Percentiles rank a stretch among this genome's conserved stretches.
These are phyloP conservation scores for Mus spretus DNA, from an alignment of 2,797 vertebrate species.

Conservation along the genomic window DNA sequence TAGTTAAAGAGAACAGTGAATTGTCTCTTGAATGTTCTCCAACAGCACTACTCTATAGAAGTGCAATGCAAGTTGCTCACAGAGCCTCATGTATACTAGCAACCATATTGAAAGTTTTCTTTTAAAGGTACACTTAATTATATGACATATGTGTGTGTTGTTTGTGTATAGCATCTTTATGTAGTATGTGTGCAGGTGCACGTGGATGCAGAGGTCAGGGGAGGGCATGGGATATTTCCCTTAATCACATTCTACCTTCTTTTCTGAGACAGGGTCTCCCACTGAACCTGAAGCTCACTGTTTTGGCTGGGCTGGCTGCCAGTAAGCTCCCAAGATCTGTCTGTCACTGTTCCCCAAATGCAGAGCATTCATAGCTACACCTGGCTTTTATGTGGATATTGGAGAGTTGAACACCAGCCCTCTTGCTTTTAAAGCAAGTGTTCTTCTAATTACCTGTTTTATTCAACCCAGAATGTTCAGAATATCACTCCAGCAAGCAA, in stretches of 20 bases:
- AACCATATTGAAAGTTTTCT: not conserved
- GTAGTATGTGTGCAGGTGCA: not conserved
- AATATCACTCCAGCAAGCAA: constrained; percentile 3
- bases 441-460: not conserved
- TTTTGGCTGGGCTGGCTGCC: not conserved
- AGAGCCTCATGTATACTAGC: not conserved
- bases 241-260: not conserved
- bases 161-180: not conserved
- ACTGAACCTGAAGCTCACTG: not conserved
- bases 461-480: constrained; percentile 12
- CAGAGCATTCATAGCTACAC: not conserved
- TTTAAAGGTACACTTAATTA: not conserved
- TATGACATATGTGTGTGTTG: not conserved
- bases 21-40: constrained; percentile 3
- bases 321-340: not conserved
- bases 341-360: not conserved
- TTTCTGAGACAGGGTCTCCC: not conserved
- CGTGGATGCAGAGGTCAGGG: not conserved
- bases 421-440: not conserved
- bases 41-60: not conserved
- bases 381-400: not conserved
- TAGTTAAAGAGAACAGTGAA: not conserved
- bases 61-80: not conserved
- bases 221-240: not conserved
- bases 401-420: not conserved